phyloP scores from a whole-genome alignment of 2,113 vertebrate genomes.

The Capreolus pygargus region DNA sequence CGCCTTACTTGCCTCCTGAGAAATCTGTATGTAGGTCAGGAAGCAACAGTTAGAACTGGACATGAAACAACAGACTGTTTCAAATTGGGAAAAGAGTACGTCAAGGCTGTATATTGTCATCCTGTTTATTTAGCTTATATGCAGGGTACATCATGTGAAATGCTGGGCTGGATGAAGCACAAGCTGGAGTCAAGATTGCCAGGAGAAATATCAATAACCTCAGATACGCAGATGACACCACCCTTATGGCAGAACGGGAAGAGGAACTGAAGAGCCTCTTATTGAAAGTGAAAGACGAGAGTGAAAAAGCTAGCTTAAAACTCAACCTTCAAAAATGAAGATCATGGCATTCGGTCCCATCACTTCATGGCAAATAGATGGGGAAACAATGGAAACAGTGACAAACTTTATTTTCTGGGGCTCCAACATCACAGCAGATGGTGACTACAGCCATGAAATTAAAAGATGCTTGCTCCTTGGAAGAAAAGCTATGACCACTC shows the following conservation, averaged over 20 bases:
- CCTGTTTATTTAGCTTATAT: neutral
- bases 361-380: neutral
- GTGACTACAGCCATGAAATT: neutral
- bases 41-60: neutral
- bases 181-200: neutral
- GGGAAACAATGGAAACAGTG: neutral
- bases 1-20: neutral
- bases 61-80: neutral
- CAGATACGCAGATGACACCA: neutral
- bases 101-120: neutral
- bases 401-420: neutral
- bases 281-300: neutral
- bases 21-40: neutral
- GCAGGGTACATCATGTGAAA: neutral
- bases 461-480: neutral
- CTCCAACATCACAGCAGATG: neutral
- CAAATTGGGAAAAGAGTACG: neutral
- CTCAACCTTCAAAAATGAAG: neutral
- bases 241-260: neutral
- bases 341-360: neutral
- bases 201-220: neutral
- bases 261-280: neutral
- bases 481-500: neutral
- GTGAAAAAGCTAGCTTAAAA: neutral
- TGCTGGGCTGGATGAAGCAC: neutral